A percentile compares a stretch with the other conserved stretches of the same genome.
phyloP scores from a whole-genome alignment of 2,113 vertebrate species.

The Ursus arctos region DNA sequence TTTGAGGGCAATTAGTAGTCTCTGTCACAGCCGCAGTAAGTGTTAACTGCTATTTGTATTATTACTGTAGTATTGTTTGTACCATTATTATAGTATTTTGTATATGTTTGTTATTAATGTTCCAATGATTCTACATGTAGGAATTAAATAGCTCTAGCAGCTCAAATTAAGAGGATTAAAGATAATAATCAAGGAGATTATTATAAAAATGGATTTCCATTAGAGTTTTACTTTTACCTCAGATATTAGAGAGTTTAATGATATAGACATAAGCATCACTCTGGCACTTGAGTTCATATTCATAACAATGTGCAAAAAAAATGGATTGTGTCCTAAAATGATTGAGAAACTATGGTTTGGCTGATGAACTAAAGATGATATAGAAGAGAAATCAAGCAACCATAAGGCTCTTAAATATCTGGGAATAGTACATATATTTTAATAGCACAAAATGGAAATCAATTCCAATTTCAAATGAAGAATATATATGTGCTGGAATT shows the following conservation, averaged over 20 bases:
- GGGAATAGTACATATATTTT: conserved; percentile 73
- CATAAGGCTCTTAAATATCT: conserved; percentile 55
- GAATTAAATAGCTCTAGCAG: neutral
- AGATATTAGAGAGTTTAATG: conserved; percentile 42
- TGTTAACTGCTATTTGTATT: neutral
- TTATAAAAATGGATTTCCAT: conserved; percentile 34
- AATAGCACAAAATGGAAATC: conserved; percentile 77
- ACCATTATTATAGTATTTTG: neutral
- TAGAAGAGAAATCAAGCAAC: conserved; percentile 74
- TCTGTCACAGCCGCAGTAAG: neutral
- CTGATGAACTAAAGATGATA: conserved; percentile 72
- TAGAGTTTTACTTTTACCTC: conserved; percentile 39
- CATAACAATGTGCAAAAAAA: conserved; percentile 71
- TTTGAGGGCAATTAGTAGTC: neutral
- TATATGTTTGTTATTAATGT: neutral
- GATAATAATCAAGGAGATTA: conserved; percentile 4
- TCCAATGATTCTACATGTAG: neutral
- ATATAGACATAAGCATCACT: conserved; percentile 55
- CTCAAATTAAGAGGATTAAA: conserved; percentile 21
- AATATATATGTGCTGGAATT: conserved; percentile 70
- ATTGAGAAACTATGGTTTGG: conserved; percentile 62
- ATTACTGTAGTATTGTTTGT: neutral
- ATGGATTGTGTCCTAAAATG: conserved; percentile 64
- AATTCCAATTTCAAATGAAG: conserved; percentile 75
- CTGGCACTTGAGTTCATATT: conserved; percentile 65